Base-by-base conservation (phyloP, 2,888 invertebrate species). In the Meliscaeva auricollis region DNA sequence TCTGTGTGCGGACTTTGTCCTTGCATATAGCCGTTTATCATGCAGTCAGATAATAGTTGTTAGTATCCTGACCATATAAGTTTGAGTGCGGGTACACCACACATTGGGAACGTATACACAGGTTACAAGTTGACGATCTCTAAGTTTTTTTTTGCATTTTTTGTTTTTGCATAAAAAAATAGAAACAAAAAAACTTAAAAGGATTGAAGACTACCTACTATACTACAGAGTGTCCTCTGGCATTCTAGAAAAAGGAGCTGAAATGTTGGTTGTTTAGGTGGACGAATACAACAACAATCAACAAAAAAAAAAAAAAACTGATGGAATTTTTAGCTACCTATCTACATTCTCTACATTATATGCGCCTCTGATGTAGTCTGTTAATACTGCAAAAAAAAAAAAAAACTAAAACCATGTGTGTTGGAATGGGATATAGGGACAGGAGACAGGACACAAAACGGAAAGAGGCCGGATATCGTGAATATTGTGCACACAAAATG, bases 31-130 rank as follows among this genome's bases (percentile, higher is more conserved):
- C 72, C 76, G 85, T 85, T 85, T 85, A 81, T 85, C 85, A 81
- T 81, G 85, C 85, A 77, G 85, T 85, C 85, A 72, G 81, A 85
- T 85, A 85, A 85, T 85, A 85, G 85, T 85, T 85, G 85, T 85
- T 85, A 85, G 85, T 85, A 80, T 77, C 81, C 76, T 85, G 60
- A 85, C 85, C 85, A 81, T 85, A 85, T 81, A 81, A 81, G 85
- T 81, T 77, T 85, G 85, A 85, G 85, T 77, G 81, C 76, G 85
- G 85, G 85, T 77, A 85, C 64, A 85, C 85, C 85, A 85, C 85
- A 85, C 85, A 81, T 72, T 81, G 76, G 76, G 68, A 60, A 81
- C 80, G 79, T 81, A 81, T 76, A 85, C 85, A 85, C 81, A 85
- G 81, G 81, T 85, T 85, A 81, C 76, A 81, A 85, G 73, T 85